Evolutionary conservation across 1,140 invertebrate genomes (phyloP), one percentile per base, ranked within the genome.

Genomic region (Sycophila sp.): DNA sequence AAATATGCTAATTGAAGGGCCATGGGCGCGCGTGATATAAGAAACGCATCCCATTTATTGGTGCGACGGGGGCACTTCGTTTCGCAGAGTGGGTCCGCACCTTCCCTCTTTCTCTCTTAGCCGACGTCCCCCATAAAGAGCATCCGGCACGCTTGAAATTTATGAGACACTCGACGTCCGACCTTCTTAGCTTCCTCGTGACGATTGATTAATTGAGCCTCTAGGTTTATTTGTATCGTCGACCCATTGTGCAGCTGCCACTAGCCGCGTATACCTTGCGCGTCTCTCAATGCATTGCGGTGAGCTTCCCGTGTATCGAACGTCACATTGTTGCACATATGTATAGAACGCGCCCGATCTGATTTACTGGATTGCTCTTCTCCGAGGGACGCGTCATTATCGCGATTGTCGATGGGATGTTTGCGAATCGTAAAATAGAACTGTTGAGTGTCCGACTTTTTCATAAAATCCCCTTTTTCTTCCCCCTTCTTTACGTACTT

Each of bases 141-240:
- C 70, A 67, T 67, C 64, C 69, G 69, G 56, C 56, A 53, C 56
- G 64, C 53, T 67, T 30, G 55, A 66, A 72, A 72, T 72, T 72
- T 72, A 72, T 72, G 70, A 67, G 70, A 67, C 64, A 72, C 70
- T 76, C 75, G 70, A 76, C 69, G 62, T 74, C 34, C 63, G 42
- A 73, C 69, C 77, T 78, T 64, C 65, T 73, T 64, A 51, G 42
- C 66, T 42, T 67, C 32, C 55, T 45, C 49, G 36, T 73, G 58
- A 60, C 66, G 62, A 74, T 79, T 80, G 78, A 80, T 80, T 80
- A 78, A 80, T 78, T 76, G 78, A 73, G 58, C 51, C 69, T 70
- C 76, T 66, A 74, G 62, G 71, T 75, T 76, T 76, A 76, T 76
- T 77, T 76, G 71, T 78, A 76, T 73, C 76, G 63, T 32, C 62